phyloP scores from a whole-genome alignment of 2,113 vertebrate species.

The Gadus macrocephalus region DNA sequence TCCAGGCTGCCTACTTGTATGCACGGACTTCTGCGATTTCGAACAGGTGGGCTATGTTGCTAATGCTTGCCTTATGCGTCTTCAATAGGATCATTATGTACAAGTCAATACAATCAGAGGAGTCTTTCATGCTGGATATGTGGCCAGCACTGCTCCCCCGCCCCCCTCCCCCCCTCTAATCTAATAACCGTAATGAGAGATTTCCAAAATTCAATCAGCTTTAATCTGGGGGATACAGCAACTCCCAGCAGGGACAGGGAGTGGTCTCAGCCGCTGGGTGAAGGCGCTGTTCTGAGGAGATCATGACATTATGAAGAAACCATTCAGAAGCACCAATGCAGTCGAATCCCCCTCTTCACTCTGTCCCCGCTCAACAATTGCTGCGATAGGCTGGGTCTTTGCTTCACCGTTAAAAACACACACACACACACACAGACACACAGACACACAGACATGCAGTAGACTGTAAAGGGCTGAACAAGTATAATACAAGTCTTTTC shows the following conservation, averaged over 20 bases:
- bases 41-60: constrained; percentile 40
- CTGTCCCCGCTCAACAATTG: too few species aligned
- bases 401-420: too few species aligned
- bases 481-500: too few species aligned
- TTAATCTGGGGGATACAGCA: constrained; percentile 58
- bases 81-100: constrained; percentile 61
- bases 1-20: constrained; percentile 30
- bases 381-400: too few species aligned
- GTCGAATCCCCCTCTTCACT: too few species aligned
- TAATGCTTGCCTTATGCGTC: constrained; percentile 56
- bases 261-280: neutral
- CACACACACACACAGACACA: neutral
- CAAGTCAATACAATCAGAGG: constrained; percentile 62
- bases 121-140: constrained; percentile 55
- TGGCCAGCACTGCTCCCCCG: constrained; percentile 48
- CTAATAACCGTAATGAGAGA: constrained; percentile 64
- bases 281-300: too few species aligned
- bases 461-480: too few species aligned
- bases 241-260: constrained; percentile 45
- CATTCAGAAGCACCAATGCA: too few species aligned
- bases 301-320: too few species aligned
- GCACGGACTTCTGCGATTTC: constrained; percentile 39
- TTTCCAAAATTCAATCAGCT: constrained; percentile 65
- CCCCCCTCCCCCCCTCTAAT: constrained; percentile 45
- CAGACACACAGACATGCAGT: neutral